A percentile compares a stretch with the other conserved stretches of the same genome.
These are phyloP conservation scores for Cyphomyrus discorhynchus DNA, from an alignment of 2,113 vertebrate genomes.

Conservation along the genomic window DNA sequence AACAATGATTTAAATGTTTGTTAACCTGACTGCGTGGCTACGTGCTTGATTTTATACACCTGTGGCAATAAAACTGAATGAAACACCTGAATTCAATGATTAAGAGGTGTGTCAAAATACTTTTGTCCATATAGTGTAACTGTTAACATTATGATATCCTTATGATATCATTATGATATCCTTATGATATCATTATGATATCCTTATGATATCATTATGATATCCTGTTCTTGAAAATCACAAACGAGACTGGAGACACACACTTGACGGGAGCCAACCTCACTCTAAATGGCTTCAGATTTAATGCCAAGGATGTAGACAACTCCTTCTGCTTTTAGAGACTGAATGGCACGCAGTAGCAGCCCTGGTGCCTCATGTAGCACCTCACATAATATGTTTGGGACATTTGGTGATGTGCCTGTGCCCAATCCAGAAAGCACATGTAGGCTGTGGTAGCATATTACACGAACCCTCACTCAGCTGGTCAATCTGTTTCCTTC, in stretches of 20 bases:
- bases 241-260: background rate
- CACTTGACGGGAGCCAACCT: background rate
- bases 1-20: background rate
- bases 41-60: background rate
- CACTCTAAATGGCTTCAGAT: background rate
- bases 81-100: background rate
- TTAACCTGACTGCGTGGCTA: background rate
- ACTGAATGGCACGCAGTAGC: background rate
- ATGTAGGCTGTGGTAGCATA: background rate
- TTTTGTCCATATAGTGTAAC: background rate
- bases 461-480: background rate
- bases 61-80: background rate
- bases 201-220: background rate
- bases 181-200: background rate
- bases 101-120: background rate
- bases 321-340: background rate
- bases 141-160: background rate
- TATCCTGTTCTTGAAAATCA: background rate
- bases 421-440: background rate
- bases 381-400: background rate
- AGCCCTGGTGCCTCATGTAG: background rate
- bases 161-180: background rate
- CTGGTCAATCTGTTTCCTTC: background rate
- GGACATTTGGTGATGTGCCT: background rate
- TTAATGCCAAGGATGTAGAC: background rate